Evolutionary conservation across 2,797 vertebrate genomes (phyloP), one percentile per base, ranked within the genome.

Genomic region (Tragopan temminckii): DNA sequence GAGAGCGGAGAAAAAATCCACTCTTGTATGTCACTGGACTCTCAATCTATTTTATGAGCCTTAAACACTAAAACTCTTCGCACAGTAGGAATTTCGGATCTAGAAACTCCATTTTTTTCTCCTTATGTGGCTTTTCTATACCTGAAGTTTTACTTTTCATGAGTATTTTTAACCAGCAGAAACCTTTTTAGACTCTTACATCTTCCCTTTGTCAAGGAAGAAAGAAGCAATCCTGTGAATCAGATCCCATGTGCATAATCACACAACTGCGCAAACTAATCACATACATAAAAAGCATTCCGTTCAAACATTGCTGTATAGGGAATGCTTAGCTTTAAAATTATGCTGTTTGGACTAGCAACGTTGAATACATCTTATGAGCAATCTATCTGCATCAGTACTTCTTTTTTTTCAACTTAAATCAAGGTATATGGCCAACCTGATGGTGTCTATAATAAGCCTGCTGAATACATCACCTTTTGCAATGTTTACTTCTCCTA

Each of bases 191-290:
- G 53, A 31, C 29, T 80, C 71, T 88, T 95, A 69, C 63, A 74
- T 88, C 74, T 93, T 35, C 45, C 35, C 61, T 83, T 93, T 94
- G 88, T 87, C 89, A 89, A 74, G 42, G 46, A 92, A 92, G 85
- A 88, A 93, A 89, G 74, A 89, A 93, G 66, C 70, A 94, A 85
- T 69, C 70, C 82, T 80, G 38, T 93, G 94, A 96, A 92, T 90
- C 95, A 93, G 95, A 88, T 92, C 95, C 96, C 95, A 57, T 43
- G 52, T 92, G 94, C 87, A 92, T 93, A 96, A 96, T 96, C 91
- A 89, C 85, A 78, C 76, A 93, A 82, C 79, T 89, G 74, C 16
- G 46, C 0, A 11, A 93, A 90, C 70, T 74, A 91, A 96, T 78
- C 3, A 0, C 79, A 89, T 93, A 94, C 90, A 96, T 94, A 93